phyloP scores from a whole-genome alignment of 2,113 vertebrate genomes.

The Coryphaenoides rupestris region DNA sequence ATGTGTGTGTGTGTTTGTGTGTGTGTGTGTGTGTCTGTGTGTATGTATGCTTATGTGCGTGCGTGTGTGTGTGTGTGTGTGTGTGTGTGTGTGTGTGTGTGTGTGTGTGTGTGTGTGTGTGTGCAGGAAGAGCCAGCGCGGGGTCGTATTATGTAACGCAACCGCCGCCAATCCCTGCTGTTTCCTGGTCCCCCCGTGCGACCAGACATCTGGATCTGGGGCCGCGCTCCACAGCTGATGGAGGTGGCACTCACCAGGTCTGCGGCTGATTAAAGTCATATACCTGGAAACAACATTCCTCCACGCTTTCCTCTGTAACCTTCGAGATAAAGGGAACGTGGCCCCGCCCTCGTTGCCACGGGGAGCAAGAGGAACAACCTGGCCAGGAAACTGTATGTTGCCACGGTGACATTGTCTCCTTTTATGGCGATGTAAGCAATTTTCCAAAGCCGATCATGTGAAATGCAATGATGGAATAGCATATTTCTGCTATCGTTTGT shows the following conservation, averaged over 20 bases:
- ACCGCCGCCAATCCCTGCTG: slow-evolving; percentile 13
- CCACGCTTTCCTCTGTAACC: slow-evolving; percentile 44
- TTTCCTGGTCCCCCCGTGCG: background rate
- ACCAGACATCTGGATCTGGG: slow-evolving; percentile 31
- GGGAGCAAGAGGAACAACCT: slow-evolving; percentile 37
- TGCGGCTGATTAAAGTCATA: slow-evolving; percentile 47
- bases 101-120: background rate
- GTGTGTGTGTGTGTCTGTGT: background rate
- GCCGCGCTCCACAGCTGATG: slow-evolving; percentile 2
- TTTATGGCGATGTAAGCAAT: slow-evolving; percentile 54
- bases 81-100: background rate
- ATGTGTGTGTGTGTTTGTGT: background rate
- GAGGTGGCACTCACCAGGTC: slow-evolving; percentile 35
- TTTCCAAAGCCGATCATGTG: slow-evolving; percentile 27
- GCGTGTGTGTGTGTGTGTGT: background rate
- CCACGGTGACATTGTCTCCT: slow-evolving; percentile 54
- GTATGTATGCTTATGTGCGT: background rate
- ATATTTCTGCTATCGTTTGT: slow-evolving; percentile 51
- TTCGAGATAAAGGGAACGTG: slow-evolving; percentile 64
- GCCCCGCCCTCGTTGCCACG: slow-evolving; percentile 35
- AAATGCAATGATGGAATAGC: slow-evolving; percentile 50
- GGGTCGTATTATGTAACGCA: slow-evolving; percentile 25
- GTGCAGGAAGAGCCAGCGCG: background rate
- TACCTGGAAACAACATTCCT: slow-evolving; percentile 67
- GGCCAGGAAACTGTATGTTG: slow-evolving; percentile 58